A percentile compares a stretch with the other conserved stretches of the same genome.
phyloP scores from a whole-genome alignment of 2,113 vertebrate genomes.

The Odontesthes bonariensis region DNA sequence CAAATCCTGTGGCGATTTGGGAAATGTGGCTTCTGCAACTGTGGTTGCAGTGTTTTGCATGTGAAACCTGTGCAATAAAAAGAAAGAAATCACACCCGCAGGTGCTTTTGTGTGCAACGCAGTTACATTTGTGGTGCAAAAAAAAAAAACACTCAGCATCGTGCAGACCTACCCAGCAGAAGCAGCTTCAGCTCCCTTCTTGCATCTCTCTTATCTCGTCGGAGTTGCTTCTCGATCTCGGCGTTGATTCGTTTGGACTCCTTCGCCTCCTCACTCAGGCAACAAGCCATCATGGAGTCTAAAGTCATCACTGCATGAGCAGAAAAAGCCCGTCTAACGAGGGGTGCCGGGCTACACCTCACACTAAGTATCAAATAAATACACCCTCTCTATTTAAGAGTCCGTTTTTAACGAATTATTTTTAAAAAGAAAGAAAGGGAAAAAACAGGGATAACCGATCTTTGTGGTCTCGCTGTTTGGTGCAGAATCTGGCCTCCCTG shows the following conservation, averaged over 20 bases:
- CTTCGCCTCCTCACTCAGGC: slow-evolving; percentile 96
- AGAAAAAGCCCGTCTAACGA: slow-evolving; percentile 70
- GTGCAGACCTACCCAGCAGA: slow-evolving; percentile 85
- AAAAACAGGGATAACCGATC: neutral
- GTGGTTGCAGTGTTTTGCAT: slow-evolving; percentile 57
- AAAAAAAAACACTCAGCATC: neutral
- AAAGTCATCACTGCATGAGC: slow-evolving; percentile 87
- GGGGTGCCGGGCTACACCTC: slow-evolving; percentile 60
- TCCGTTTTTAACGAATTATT: slow-evolving; percentile 18
- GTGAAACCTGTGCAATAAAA: slow-evolving; percentile 10
- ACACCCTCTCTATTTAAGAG: slow-evolving; percentile 7
- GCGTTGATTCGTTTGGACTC: slow-evolving; percentile 95
- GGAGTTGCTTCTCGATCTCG: slow-evolving; percentile 94
- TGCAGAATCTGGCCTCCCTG: slow-evolving; percentile 49
- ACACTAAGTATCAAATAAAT: slow-evolving; percentile 32
- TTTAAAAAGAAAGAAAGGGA: neutral
- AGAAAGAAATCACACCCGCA: slow-evolving; percentile 36
- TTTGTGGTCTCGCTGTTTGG: neutral
- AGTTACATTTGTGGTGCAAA: neutral
- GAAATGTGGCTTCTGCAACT: slow-evolving; percentile 7
- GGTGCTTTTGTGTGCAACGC: neutral
- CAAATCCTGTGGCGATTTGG: slow-evolving; percentile 48
- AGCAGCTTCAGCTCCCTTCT: slow-evolving; percentile 93
- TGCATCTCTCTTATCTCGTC: slow-evolving; percentile 91
- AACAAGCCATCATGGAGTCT: slow-evolving; percentile 96